Conservation (phyloP, 2,113 vertebrate species). For the Halichoeres trimaculatus region DNA sequence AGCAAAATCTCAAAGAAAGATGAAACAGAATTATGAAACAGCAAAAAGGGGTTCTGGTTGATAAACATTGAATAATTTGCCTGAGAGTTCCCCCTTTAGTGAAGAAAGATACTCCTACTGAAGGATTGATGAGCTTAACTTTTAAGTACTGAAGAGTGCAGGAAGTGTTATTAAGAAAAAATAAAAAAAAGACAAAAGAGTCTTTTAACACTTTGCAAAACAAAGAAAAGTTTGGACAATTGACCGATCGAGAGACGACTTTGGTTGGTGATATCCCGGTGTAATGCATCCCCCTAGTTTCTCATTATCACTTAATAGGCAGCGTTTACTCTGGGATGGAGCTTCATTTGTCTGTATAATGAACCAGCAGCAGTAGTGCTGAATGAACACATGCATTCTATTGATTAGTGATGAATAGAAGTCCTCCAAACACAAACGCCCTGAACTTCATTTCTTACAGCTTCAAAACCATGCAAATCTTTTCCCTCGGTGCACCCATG, state of each 20-base stretch:
- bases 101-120: too few species aligned
- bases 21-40: too few species aligned
- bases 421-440: slow-evolving; percentile 5
- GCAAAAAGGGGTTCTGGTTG: too few species aligned
- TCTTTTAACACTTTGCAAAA: neutral
- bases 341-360: slow-evolving; percentile 66
- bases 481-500: neutral
- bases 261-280: slow-evolving; percentile 24
- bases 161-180: slow-evolving; percentile 14
- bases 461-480: neutral
- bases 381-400: slow-evolving; percentile 52
- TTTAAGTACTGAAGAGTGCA: slow-evolving; percentile 23
- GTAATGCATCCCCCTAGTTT: slow-evolving; percentile 47
- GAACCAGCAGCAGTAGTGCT: slow-evolving; percentile 46
- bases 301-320: slow-evolving; percentile 60
- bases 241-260: slow-evolving; percentile 22
- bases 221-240: neutral
- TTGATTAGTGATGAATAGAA: slow-evolving; percentile 41
- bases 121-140: neutral
- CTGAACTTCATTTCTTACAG: slow-evolving; percentile 25
- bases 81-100: too few species aligned
- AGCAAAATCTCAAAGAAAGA: too few species aligned
- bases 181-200: slow-evolving; percentile 8
- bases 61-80: too few species aligned
- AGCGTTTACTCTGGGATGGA: slow-evolving; percentile 32